phyloP scores from a whole-genome alignment of 2,113 vertebrate genomes.

The Cavia porcellus region DNA sequence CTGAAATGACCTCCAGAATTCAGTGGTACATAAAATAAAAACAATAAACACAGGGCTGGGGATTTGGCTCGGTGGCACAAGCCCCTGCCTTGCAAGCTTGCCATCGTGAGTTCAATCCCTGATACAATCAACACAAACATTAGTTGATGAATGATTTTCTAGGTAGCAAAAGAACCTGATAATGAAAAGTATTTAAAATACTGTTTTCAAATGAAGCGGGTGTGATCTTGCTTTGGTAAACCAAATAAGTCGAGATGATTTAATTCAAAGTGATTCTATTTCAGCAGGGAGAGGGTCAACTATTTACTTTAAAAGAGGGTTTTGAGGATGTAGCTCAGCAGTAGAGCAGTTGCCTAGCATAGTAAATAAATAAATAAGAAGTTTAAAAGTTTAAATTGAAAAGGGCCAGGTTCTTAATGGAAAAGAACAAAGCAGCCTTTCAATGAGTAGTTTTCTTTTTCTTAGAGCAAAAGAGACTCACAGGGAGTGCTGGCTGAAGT shows the following conservation, averaged over 20 bases:
- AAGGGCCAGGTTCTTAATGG: neutral
- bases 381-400: neutral
- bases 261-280: neutral
- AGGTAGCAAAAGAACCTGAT: neutral
- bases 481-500: neutral
- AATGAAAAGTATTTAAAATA: neutral
- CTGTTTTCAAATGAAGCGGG: neutral
- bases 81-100: too few species aligned
- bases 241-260: neutral
- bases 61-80: too few species aligned
- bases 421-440: neutral
- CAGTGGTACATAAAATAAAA: neutral
- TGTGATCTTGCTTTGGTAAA: neutral
- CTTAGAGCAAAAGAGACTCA: neutral
- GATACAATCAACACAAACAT: neutral
- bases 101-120: too few species aligned
- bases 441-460: neutral
- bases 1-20: neutral
- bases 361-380: neutral
- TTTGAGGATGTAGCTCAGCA: neutral
- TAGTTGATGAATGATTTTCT: neutral
- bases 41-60: neutral
- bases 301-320: slow-evolving; percentile 34
- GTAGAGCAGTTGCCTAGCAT: neutral
- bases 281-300: neutral